Base-by-base conservation (phyloP, 2,888 invertebrate species). In the Dryococelus australis region DNA sequence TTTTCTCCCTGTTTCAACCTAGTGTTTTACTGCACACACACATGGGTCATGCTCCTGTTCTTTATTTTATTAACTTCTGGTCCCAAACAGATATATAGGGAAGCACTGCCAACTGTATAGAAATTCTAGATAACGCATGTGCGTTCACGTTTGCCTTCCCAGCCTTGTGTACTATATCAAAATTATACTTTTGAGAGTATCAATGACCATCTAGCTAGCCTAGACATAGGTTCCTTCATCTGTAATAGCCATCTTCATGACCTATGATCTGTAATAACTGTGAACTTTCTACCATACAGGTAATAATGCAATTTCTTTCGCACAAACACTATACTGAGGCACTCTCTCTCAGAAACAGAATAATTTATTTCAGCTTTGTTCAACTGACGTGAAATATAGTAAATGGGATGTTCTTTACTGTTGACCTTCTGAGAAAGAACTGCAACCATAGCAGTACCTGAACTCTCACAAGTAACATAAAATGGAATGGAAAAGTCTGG, bases 301-400 rank as follows among this genome's bases (percentile, higher is more conserved):
- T 79, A 79, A 79, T 27, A 79, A 8, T 16, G 6, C 24, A 8
- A 27, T 79, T 79, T 79, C 8, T 79, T 79, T 26, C 6, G n/a
- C 8, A 16, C 79, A 79, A 79, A 79, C 8, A 26, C 79, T 8
- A 79, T 16, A 26, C n/a, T 27, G 9, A 79, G 79, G 20, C 79
- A 16, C 16, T 79, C 79, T 16, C 79, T 24, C 16, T 79, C 79
- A 10, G 79, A 10, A 26, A 27, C 27, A 79, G 27, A 79, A 16
- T 79, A 79, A 16, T 79, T 79, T 16, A 10, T 8, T 27, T 79
- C 79, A 26, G 79, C 24, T 79, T 79, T 79, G 79, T 16, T 79
- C 8, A 79, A 79, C 79, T 79, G 79, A 27, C 79, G 79, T 79
- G 79, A 79, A 79, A 79, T 26, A 27, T 26, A 79, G 27, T 79